A percentile compares a stretch with the other conserved stretches of the same genome.
These are phyloP conservation scores for Anoplopoma fimbria DNA, from an alignment of 2,113 vertebrate species.

Conservation along the genomic window DNA sequence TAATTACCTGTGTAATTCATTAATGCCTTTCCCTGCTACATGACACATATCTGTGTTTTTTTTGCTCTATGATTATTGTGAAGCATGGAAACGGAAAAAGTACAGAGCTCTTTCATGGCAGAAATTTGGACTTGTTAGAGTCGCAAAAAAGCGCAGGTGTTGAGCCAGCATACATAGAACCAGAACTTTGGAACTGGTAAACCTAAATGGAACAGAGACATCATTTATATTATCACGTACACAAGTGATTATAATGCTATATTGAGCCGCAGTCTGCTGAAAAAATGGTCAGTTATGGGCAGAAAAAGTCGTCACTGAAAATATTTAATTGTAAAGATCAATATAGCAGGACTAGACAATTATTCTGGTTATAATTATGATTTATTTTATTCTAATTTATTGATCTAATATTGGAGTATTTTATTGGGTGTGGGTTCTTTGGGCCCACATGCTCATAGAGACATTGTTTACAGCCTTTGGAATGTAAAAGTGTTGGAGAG, in stretches of 20 bases:
- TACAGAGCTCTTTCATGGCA: not conserved
- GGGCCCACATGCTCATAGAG: not conserved
- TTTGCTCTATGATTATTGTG: not conserved
- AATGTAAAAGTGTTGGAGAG: conserved; percentile 35
- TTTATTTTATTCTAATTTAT: not conserved
- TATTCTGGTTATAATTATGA: not conserved
- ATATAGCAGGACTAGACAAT: not conserved
- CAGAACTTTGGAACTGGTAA: not conserved
- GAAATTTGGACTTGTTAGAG: not conserved
- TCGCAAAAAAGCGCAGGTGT: not conserved
- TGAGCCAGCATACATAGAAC: not conserved
- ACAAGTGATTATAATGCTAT: not conserved
- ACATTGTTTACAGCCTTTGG: not conserved
- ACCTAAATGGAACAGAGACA: not conserved
- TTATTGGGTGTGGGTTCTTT: not conserved
- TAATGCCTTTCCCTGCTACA: not conserved
- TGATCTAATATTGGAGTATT: not conserved
- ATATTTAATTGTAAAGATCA: not conserved
- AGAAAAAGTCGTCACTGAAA: not conserved
- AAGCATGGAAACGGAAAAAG: not conserved
- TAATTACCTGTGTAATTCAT: conserved; percentile 4
- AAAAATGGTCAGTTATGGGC: not conserved
- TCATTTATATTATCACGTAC: not conserved
- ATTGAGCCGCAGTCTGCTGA: not conserved
- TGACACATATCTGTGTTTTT: not conserved